Evolutionary conservation across 2,888 invertebrate genomes (phyloP), one percentile per base, ranked within the genome.

Genomic region (Tromatobia lineatoria): DNA sequence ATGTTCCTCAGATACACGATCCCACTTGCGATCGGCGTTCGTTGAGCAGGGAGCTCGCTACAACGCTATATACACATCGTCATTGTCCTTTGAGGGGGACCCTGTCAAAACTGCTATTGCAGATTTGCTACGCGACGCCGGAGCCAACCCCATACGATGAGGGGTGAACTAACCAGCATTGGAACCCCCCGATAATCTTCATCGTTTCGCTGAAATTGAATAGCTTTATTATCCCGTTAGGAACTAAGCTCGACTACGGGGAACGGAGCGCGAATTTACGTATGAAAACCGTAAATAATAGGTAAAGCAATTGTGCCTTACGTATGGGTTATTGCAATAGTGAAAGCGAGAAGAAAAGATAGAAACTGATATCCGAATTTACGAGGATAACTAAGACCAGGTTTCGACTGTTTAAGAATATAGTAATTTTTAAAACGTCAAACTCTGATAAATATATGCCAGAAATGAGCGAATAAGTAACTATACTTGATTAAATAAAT

Each of bases 51-150:
- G 88, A 85, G 81, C 77, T 83, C 80, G 34, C 54, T 85, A 85
- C 84, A 87, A 82, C 86, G 67, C 13, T 10, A 64, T 66, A 75
- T 23, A 38, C 47, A 67, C 47, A 23, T 57, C 34, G 42, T 87
- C 67, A 89, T 91, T 91, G 90, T 90, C 86, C 76, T 81, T 71
- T 78, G 73, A 77, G 75, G 88, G 88, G 87, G 89, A 90, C 88
- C 90, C 89, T 92, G 92, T 92, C 92, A 90, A 92, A 92, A 93
- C 91, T 90, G 89, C 87, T 90, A 90, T 89, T 89, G 89, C 83
- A 89, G 91, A 93, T 92, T 92, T 90, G 91, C 90, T 89, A 91
- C 90, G 91, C 90, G 90, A 91, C 90, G 83, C 87, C 66, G 77
- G 57, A 79, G 79, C 71, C 61, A 20, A 54, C 66, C 59, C 54